A percentile compares a stretch with the other conserved stretches of the same genome.
phyloP scores from a whole-genome alignment of 2,888 invertebrate species.

The Lycia hirtaria region DNA sequence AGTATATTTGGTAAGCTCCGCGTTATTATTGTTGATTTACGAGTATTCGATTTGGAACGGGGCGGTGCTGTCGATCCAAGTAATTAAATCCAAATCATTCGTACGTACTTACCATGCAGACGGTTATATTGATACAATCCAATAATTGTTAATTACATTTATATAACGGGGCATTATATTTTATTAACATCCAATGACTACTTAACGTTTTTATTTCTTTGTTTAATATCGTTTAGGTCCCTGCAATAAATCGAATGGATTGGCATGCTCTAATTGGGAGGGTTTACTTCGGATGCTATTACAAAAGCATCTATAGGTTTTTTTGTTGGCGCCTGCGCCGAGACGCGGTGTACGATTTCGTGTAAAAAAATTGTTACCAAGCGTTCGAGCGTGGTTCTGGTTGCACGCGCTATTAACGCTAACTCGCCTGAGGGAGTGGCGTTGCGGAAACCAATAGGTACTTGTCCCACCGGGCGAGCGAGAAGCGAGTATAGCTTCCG shows the following conservation, averaged over 20 bases:
- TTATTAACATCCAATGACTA: conserved; percentile 57
- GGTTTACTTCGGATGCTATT: conserved; percentile 58
- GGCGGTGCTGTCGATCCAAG: conserved; percentile 71
- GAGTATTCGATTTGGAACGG: conserved; percentile 64
- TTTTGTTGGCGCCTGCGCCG: conserved; percentile 68
- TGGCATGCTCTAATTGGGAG: conserved; percentile 63
- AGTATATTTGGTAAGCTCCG: conserved; percentile 66
- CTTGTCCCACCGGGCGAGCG: too few relatives aligned
- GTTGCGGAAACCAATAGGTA: conserved; percentile 82
- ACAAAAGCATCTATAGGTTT: conserved; percentile 54
- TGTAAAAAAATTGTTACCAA: conserved; percentile 71
- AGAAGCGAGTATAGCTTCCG: too few relatives aligned
- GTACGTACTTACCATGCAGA: conserved; percentile 65
- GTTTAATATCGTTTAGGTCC: conserved; percentile 57
- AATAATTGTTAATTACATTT: conserved; percentile 69
- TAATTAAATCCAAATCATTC: conserved; percentile 78
- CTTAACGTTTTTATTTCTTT: conserved; percentile 52
- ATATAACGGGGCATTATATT: conserved; percentile 58
- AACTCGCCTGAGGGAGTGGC: conserved; percentile 79
- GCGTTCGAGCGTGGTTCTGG: conserved; percentile 76
- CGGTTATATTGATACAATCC: conserved; percentile 68
- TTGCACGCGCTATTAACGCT: conserved; percentile 84
- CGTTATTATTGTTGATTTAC: conserved; percentile 78
- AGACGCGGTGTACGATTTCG: conserved; percentile 67
- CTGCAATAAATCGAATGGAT: conserved; percentile 53